phyloP scores from a whole-genome alignment of 2,888 invertebrate genomes.

The Pyrrhosoma nymphula region DNA sequence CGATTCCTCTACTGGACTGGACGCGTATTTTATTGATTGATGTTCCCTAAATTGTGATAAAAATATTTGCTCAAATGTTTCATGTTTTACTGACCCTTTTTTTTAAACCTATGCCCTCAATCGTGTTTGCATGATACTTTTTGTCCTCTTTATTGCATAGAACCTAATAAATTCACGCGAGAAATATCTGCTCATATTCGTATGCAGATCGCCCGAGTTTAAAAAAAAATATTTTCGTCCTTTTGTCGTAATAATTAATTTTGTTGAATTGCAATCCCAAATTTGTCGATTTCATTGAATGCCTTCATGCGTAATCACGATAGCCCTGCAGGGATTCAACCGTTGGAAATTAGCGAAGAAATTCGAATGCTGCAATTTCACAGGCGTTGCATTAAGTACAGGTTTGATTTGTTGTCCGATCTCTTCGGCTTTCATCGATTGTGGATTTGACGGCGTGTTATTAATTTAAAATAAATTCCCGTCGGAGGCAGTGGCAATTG shows the following conservation, averaged over 20 bases:
- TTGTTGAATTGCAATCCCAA: not conserved
- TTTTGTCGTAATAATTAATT: not conserved
- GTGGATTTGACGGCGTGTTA: not conserved
- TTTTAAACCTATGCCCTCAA: not conserved
- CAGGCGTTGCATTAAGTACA: not conserved
- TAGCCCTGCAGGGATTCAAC: not conserved
- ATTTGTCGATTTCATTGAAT: not conserved
- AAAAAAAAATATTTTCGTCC: not conserved
- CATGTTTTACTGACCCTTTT: not conserved
- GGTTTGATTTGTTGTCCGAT: not conserved
- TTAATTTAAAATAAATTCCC: constrained; percentile 21
- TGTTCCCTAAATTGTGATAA: not conserved
- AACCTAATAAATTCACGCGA: not conserved
- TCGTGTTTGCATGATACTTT: not conserved
- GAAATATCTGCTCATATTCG: not conserved
- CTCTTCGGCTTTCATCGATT: not conserved
- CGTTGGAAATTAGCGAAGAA: not conserved
- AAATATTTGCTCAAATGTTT: not conserved
- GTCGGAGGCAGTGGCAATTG: not conserved
- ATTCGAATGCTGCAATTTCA: not conserved
- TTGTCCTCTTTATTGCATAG: not conserved
- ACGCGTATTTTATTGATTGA: not conserved
- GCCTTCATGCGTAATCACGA: not conserved
- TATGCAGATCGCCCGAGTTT: not conserved
- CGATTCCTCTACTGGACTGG: not conserved